Evolutionary conservation across 64 coral and sea anemone species (phyloP).

Genomic region (Montipora efflorescens): DNA sequence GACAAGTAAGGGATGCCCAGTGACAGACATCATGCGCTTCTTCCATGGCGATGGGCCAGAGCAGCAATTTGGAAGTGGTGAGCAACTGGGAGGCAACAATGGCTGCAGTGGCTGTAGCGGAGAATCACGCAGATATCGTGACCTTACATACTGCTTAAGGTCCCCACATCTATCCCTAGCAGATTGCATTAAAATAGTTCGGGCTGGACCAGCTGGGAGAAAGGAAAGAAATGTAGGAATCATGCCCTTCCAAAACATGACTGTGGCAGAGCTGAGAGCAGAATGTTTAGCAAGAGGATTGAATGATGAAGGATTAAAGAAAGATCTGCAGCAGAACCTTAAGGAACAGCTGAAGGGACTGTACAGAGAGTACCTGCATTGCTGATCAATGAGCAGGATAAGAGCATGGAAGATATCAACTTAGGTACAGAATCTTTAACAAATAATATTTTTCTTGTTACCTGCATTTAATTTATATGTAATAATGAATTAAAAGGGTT

Average conservation of each 20-base stretch:
- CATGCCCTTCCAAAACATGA: constrained; percentile 61
- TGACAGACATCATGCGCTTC: constrained; percentile 42
- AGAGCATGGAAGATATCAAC: constrained; percentile 41
- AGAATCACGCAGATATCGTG: constrained; percentile 21
- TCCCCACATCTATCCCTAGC: constrained; percentile 35
- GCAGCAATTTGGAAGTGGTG: constrained; percentile 60
- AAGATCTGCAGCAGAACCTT: too few relatives aligned
- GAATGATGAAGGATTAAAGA: neutral
- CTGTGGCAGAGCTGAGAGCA: neutral
- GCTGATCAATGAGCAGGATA: constrained; percentile 22
- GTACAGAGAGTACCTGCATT: constrained; percentile 54
- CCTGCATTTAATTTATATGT: too few relatives aligned
- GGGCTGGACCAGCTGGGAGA: constrained; percentile 40
- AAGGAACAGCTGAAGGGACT: constrained; percentile 18
- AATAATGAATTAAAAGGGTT: neutral
- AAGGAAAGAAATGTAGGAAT: constrained; percentile 51
- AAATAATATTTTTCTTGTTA: neutral
- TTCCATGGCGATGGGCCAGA: constrained; percentile 60
- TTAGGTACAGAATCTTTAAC: constrained; percentile 26
- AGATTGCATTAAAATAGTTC: constrained; percentile 34
- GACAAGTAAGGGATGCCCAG: neutral
- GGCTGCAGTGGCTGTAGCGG: constrained; percentile 27
- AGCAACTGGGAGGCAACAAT: constrained; percentile 44
- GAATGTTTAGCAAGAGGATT: constrained; percentile 22
- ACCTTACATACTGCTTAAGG: constrained; percentile 58